phyloP scores from a whole-genome alignment of 2,888 invertebrate genomes.

The Hipparchia semele region DNA sequence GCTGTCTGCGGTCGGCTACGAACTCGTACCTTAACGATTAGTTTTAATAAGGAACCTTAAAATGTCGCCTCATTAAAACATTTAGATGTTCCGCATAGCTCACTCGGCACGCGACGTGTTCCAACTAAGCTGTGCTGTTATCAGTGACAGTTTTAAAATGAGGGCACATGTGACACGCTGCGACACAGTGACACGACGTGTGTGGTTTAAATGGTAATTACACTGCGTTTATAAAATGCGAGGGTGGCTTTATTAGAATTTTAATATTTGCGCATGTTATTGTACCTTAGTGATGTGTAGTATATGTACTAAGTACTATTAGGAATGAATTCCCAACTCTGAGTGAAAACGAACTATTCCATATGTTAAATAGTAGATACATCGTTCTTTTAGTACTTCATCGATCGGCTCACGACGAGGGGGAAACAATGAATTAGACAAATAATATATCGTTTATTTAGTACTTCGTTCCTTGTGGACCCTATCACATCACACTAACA shows the following conservation, averaged over 20 bases:
- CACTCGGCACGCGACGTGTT: slow-evolving; percentile 36
- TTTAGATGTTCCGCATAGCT: slow-evolving; percentile 33
- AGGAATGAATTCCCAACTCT: too few relatives aligned
- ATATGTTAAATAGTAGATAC: too few relatives aligned
- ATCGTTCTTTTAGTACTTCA: too few relatives aligned
- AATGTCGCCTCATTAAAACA: slow-evolving; percentile 35
- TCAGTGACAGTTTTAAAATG: slow-evolving; percentile 40
- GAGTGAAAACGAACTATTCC: too few relatives aligned
- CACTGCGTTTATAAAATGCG: slow-evolving; percentile 23
- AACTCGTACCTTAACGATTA: not conserved
- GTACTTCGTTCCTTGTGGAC: too few relatives aligned
- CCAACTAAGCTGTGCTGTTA: slow-evolving; percentile 33
- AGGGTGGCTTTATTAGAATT: slow-evolving; percentile 32
- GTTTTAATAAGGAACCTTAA: slow-evolving; percentile 23
- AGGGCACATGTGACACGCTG: slow-evolving; percentile 17
- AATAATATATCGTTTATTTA: too few relatives aligned
- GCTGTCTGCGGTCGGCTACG: too few relatives aligned
- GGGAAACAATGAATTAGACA: too few relatives aligned
- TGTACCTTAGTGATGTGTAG: not conserved
- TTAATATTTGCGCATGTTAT: slow-evolving; percentile 25
- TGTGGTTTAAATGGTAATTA: slow-evolving; percentile 36
- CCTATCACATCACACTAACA: too few relatives aligned
- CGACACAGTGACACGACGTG: slow-evolving; percentile 18
- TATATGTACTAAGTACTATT: too few relatives aligned
- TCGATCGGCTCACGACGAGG: too few relatives aligned